These are phyloP conservation scores for Xerus rutilus DNA, from an alignment of 2,797 vertebrate species.

Conservation along the genomic window DNA sequence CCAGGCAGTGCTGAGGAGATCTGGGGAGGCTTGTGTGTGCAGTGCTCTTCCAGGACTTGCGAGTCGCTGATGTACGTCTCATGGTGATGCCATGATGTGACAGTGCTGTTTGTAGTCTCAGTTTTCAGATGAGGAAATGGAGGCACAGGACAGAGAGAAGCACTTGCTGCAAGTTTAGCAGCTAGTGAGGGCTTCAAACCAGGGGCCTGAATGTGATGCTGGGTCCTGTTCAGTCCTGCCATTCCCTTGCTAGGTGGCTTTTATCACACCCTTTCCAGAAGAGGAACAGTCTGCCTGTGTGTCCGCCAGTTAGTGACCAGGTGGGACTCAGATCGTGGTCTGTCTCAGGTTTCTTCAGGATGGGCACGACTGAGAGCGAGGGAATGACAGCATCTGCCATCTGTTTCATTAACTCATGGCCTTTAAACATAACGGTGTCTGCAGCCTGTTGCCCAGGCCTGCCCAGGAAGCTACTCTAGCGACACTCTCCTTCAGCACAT, in stretches of 20 bases:
- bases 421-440: neutral
- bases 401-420: neutral
- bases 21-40: neutral
- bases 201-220: too few species aligned
- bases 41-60: neutral
- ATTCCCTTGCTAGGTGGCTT: neutral
- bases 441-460: neutral
- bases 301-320: neutral
- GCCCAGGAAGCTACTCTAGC: neutral
- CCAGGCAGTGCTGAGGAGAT: neutral
- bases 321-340: neutral
- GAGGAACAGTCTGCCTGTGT: neutral
- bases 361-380: neutral
- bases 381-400: neutral
- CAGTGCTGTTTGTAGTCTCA: rapidly evolving
- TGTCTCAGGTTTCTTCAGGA: neutral
- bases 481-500: rapidly evolving
- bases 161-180: neutral
- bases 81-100: neutral
- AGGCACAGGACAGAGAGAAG: neutral
- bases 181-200: neutral
- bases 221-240: neutral
- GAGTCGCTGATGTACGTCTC: neutral
- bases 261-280: neutral
- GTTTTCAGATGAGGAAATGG: neutral